A percentile compares a stretch with the other conserved stretches of the same genome.
Evolutionary conservation across 2,888 invertebrate genomes (phyloP).

Genomic region (Dryobota labecula): DNA sequence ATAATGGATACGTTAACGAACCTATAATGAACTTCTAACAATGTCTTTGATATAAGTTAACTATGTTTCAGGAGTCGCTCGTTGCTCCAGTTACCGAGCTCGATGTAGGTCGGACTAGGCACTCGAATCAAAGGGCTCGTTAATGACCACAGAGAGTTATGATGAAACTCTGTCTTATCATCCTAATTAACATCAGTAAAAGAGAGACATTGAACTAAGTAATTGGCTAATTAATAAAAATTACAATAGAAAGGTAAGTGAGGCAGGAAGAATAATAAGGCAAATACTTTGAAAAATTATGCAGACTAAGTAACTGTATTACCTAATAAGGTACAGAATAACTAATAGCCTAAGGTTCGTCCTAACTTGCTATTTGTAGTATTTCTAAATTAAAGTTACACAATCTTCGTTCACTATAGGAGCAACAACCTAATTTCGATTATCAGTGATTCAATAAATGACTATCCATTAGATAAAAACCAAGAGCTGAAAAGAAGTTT

Average conservation of each 20-base stretch:
- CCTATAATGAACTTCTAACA: slow-evolving; percentile 12
- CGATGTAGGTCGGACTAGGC: slow-evolving; percentile 23
- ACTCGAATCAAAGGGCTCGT: slow-evolving; percentile 26
- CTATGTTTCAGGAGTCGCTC: slow-evolving; percentile 25
- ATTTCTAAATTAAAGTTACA: background rate
- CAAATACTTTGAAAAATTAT: background rate
- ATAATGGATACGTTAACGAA: slow-evolving; percentile 18
- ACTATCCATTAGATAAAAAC: background rate
- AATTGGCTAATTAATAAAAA: slow-evolving; percentile 19
- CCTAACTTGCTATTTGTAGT: background rate
- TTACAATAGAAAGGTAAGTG: slow-evolving; percentile 25
- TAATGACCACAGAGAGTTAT: slow-evolving; percentile 21
- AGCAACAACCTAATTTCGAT: background rate
- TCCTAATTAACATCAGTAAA: slow-evolving; percentile 16
- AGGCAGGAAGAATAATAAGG: background rate
- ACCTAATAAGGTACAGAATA: background rate
- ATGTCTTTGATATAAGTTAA: slow-evolving; percentile 7
- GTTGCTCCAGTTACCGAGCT: slow-evolving; percentile 28
- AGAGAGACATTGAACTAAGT: slow-evolving; percentile 17
- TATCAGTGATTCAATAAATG: background rate
- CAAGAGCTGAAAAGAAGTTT: background rate
- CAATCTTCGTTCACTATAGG: background rate
- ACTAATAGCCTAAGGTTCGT: background rate
- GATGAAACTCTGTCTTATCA: slow-evolving; percentile 29
- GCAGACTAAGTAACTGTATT: background rate